Percentiles rank a stretch among this genome's conserved stretches.
These are phyloP conservation scores for Alexandromys fortis DNA, from an alignment of 2,113 vertebrate genomes.

Conservation along the genomic window DNA sequence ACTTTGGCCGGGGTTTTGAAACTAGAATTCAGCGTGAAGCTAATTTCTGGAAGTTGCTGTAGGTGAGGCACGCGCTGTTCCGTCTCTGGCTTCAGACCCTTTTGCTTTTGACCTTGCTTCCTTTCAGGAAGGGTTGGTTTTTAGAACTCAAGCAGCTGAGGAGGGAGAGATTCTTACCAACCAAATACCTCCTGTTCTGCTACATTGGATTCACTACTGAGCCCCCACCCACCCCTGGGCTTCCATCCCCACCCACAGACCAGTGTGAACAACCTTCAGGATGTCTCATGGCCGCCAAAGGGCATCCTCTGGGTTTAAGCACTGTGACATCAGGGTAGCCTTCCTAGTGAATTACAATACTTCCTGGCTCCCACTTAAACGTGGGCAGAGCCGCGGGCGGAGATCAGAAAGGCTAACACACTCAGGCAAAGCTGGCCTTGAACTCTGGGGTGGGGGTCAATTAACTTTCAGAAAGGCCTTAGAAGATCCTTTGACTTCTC, in stretches of 20 bases:
- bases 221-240: background rate
- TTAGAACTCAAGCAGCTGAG: background rate
- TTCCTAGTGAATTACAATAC: background rate
- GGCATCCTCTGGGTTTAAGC: background rate
- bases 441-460: too few relatives aligned
- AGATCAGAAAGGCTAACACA: background rate
- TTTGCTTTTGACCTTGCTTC: constrained; percentile 26
- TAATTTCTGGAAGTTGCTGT: constrained; percentile 29
- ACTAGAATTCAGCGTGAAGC: constrained; percentile 38
- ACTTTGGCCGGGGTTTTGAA: constrained; percentile 9
- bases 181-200: background rate
- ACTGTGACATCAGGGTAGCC: background rate
- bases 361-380: background rate
- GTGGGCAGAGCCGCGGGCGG: too few relatives aligned
- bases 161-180: background rate
- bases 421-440: background rate
- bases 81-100: background rate
- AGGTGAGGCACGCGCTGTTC: background rate
- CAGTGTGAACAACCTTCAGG: background rate
- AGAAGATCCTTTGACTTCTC: background rate
- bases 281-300: background rate
- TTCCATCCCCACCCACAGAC: background rate
- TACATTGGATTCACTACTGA: background rate
- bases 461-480: background rate
- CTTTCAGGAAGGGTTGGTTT: background rate